A percentile compares a stretch with the other conserved stretches of the same genome.
Conservation (phyloP, 2,113 vertebrate genomes). For the Dermatemys mawii region DNA sequence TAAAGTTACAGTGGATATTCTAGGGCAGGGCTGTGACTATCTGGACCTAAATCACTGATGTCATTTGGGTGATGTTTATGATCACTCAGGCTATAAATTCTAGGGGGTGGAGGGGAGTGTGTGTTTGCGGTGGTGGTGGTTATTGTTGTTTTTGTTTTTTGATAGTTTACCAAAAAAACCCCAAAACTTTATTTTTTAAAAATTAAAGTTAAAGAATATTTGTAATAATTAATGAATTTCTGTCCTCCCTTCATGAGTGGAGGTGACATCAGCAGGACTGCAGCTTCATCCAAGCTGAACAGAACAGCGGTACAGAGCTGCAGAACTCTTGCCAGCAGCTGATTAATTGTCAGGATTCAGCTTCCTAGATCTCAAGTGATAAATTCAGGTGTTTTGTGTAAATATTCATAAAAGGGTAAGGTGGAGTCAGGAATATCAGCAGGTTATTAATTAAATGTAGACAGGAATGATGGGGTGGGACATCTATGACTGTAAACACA, state of each 20-base stretch:
- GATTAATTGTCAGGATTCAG: background rate
- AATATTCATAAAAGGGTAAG: conserved; percentile 14
- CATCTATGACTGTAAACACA: background rate
- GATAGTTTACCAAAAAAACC: background rate
- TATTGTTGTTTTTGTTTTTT: too few species aligned
- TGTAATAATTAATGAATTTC: background rate
- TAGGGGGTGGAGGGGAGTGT: background rate
- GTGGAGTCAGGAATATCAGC: background rate
- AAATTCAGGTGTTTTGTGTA: conserved; percentile 31
- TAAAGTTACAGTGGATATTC: background rate
- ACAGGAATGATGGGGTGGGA: background rate
- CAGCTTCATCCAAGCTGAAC: background rate
- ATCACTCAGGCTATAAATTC: background rate
- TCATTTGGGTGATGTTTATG: background rate
- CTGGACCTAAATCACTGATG: background rate
- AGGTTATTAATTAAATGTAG: background rate
- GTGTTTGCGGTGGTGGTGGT: too few species aligned
- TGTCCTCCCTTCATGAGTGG: background rate
- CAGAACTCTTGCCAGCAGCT: background rate
- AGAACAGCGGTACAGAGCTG: background rate
- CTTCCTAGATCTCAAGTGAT: background rate
- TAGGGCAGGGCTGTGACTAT: background rate
- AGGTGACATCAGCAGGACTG: background rate
- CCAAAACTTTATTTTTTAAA: background rate
- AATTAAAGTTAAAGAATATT: background rate